Evolutionary conservation across 2,113 vertebrate genomes (phyloP).

Genomic region (Nycticryphes semicollaris): DNA sequence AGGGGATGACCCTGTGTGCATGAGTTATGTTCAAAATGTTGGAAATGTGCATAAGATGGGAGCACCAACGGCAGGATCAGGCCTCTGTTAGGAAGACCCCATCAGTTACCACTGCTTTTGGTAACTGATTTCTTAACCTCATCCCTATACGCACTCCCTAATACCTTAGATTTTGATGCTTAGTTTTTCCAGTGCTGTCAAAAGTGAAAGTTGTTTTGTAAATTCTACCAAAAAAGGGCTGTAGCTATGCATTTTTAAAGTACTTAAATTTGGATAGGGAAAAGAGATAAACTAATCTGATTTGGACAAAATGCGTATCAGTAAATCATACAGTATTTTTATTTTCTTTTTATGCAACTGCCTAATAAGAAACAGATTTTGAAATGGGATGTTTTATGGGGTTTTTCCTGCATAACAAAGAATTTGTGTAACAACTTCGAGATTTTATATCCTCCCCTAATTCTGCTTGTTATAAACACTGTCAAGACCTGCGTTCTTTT

Average conservation of each 20-base stretch:
- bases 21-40: not conserved
- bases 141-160: not conserved
- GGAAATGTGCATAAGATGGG: not conserved
- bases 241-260: not conserved
- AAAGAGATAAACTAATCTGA: constrained; percentile 15
- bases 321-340: not conserved
- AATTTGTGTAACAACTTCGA: not conserved
- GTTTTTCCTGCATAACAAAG: constrained; percentile 13
- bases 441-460: not conserved
- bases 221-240: not conserved
- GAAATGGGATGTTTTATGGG: not conserved
- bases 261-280: not conserved
- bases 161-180: not conserved
- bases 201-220: constrained; percentile 1
- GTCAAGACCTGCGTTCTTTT: not conserved
- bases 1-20: not conserved
- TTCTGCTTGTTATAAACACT: not conserved
- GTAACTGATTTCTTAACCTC: not conserved
- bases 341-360: constrained; percentile 3
- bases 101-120: not conserved
- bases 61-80: not conserved
- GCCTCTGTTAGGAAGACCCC: not conserved
- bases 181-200: not conserved
- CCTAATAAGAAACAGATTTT: constrained; percentile 39
- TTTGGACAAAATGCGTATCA: not conserved